phyloP scores from a whole-genome alignment of 2,113 vertebrate species.

The Struthio camelus region DNA sequence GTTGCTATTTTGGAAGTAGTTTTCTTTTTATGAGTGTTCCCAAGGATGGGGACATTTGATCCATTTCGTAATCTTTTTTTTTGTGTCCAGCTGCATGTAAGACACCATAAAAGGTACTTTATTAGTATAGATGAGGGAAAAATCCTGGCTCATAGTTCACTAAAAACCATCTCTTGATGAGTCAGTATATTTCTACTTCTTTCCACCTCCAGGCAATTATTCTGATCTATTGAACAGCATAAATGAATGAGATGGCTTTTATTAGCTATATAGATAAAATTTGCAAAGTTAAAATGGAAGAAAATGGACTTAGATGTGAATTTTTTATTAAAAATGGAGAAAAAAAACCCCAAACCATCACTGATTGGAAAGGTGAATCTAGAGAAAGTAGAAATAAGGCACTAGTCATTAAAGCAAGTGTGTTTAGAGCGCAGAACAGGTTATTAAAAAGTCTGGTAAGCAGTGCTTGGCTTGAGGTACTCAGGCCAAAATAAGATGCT shows the following conservation, averaged over 20 bases:
- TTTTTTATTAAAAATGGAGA: neutral
- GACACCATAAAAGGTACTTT: slow-evolving; percentile 10
- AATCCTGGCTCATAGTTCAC: slow-evolving; percentile 39
- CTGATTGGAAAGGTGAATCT: neutral
- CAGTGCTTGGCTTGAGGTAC: neutral
- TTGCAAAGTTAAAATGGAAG: slow-evolving; percentile 16
- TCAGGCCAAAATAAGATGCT: neutral
- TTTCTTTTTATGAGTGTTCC: neutral
- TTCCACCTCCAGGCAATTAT: slow-evolving; percentile 59
- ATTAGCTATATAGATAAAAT: neutral
- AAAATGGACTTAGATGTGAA: neutral
- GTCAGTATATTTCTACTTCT: slow-evolving; percentile 37
- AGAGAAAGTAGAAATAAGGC: neutral
- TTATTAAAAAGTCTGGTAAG: neutral
- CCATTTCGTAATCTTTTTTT: slow-evolving; percentile 35
- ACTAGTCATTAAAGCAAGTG: neutral
- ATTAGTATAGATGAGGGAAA: slow-evolving; percentile 25
- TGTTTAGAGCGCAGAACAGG: neutral
- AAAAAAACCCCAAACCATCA: neutral
- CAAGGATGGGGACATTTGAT: neutral
- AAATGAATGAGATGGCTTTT: slow-evolving; percentile 43
- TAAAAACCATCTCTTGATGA: slow-evolving; percentile 32
- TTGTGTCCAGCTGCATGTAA: neutral
- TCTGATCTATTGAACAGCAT: slow-evolving; percentile 19
- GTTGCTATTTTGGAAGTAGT: neutral